A percentile compares a stretch with the other conserved stretches of the same genome.
Conservation (phyloP, 1,140 invertebrate species). For the Caligus rogercresseyi region DNA sequence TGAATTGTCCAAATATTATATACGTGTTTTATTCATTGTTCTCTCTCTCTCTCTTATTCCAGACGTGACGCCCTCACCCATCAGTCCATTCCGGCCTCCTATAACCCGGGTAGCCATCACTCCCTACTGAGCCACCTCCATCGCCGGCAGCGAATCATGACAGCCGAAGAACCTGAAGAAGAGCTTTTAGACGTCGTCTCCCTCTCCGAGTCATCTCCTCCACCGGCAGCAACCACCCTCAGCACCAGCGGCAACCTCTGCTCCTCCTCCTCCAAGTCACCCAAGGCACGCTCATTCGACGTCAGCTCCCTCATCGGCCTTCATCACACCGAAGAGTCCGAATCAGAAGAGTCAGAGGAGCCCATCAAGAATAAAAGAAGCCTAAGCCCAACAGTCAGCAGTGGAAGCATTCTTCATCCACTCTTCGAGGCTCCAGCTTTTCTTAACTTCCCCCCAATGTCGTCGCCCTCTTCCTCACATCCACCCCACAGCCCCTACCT, state of each 20-base stretch:
- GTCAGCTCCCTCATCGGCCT: slow-evolving; percentile 1
- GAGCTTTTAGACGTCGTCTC: neutral
- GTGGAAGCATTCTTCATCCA: too few species aligned
- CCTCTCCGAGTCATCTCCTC: neutral
- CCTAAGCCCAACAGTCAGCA: too few species aligned
- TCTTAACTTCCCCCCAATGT: neutral
- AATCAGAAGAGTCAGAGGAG: neutral
- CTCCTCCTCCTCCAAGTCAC: too few species aligned
- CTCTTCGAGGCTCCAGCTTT: too few species aligned
- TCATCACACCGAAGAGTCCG: neutral
- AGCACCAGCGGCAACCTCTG: too few species aligned
- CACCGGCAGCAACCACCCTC: neutral
- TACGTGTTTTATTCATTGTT: neutral
- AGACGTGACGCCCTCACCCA: neutral
- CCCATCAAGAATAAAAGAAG: too few species aligned
- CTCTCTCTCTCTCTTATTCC: too few species aligned
- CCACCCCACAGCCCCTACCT: neutral
- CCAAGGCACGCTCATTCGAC: neutral
- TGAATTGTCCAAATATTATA: neutral
- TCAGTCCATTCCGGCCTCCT: neutral
- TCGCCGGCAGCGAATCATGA: neutral
- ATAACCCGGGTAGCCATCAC: too few species aligned
- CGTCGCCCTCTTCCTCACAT: neutral
- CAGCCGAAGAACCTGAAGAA: neutral
- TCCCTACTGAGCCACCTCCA: neutral